Conservation (phyloP, 2,113 vertebrate species). For the Phylloscopus whistleri region DNA sequence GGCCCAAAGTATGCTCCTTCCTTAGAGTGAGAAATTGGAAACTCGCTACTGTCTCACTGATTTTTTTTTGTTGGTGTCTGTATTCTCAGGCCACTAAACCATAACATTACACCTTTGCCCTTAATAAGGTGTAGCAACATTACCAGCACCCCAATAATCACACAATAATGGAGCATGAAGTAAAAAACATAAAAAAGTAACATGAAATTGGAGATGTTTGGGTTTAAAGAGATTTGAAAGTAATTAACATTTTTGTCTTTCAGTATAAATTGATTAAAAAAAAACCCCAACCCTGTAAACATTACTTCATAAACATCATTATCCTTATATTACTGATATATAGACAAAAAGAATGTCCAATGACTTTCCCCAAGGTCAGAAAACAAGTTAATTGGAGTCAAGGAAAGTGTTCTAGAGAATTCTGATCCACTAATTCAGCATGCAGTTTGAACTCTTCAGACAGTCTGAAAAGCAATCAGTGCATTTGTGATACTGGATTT, state of each 20-base stretch:
- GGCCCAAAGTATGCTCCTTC: not conserved
- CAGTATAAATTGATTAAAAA: not conserved
- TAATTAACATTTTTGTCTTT: not conserved
- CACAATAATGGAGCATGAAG: not conserved
- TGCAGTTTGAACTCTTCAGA: not conserved
- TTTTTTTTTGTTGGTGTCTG: not conserved
- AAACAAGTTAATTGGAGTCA: not conserved
- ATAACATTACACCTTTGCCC: not conserved
- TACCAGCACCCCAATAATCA: not conserved
- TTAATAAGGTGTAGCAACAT: not conserved
- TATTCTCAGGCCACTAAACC: not conserved
- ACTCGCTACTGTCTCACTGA: not conserved
- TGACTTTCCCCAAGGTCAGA: not conserved
- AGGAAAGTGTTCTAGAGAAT: not conserved
- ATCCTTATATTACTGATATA: not conserved
- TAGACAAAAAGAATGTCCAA: not conserved
- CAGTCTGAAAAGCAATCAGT: constrained; percentile 10
- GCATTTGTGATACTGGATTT: not conserved
- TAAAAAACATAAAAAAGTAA: not conserved
- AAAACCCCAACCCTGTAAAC: not conserved
- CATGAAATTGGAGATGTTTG: not conserved
- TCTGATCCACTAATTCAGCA: not conserved
- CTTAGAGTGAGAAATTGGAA: not conserved
- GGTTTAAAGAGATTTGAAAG: not conserved
- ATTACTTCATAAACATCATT: not conserved